phyloP scores from a whole-genome alignment of 2,113 vertebrate species.

The Orcinus orca region DNA sequence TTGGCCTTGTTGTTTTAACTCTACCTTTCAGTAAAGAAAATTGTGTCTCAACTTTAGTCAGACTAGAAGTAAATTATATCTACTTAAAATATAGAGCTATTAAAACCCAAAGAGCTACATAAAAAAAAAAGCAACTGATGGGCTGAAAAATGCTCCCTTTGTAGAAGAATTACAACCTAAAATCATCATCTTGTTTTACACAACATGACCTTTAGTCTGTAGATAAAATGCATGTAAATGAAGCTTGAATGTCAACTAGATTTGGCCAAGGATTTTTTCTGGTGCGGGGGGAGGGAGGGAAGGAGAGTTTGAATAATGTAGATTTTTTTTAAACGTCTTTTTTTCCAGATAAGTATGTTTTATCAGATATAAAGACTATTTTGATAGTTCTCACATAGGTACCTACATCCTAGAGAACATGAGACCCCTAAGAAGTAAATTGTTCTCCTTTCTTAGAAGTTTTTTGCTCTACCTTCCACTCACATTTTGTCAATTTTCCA shows the following conservation, averaged over 20 bases:
- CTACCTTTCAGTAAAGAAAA: conserved; percentile 66
- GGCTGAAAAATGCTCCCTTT: conserved; percentile 64
- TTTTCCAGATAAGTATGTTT: background rate
- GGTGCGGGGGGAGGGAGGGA: background rate
- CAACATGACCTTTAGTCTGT: conserved; percentile 64
- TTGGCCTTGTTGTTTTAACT: conserved; percentile 47
- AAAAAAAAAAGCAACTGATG: conserved; percentile 59
- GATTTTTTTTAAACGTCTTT: background rate
- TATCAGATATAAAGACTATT: background rate
- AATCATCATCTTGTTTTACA: conserved; percentile 57
- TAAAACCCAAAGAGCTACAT: conserved; percentile 56
- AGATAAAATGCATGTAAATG: conserved; percentile 74
- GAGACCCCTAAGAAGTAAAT: background rate
- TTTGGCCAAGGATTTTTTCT: conserved; percentile 52
- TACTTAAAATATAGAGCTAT: conserved; percentile 63
- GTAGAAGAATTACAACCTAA: conserved; percentile 52
- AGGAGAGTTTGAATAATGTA: conserved; percentile 28
- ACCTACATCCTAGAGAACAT: background rate
- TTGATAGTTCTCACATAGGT: background rate
- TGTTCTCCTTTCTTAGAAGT: background rate
- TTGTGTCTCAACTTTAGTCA: conserved; percentile 60
- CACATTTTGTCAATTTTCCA: background rate
- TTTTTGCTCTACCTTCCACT: background rate
- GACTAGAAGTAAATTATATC: conserved; percentile 62
- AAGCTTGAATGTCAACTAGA: conserved; percentile 69